A percentile compares a stretch with the other conserved stretches of the same genome.
phyloP scores from a whole-genome alignment of 2,797 vertebrate genomes.

The Hydrocynus forskahlii region DNA sequence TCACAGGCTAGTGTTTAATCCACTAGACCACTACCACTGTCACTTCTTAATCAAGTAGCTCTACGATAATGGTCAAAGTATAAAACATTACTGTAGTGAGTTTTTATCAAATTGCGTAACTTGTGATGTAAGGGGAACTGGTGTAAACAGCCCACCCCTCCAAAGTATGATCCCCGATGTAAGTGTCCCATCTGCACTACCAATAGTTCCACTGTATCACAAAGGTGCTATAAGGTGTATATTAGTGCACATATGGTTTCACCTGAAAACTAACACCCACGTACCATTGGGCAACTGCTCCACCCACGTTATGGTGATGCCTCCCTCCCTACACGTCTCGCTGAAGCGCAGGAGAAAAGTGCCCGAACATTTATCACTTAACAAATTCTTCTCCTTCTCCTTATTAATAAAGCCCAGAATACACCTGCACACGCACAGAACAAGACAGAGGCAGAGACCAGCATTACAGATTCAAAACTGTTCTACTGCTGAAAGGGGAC shows the following conservation, averaged over 20 bases:
- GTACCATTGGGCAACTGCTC: constrained; percentile 34
- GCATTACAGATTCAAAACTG: too few species aligned
- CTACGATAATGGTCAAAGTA: not conserved
- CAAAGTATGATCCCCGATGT: too few species aligned
- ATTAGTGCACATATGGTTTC: not conserved
- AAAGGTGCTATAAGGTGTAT: not conserved
- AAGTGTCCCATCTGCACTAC: too few species aligned
- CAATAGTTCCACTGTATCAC: too few species aligned
- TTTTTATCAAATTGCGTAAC: too few species aligned
- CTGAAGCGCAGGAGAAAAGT: constrained; percentile 96
- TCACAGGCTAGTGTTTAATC: too few species aligned
- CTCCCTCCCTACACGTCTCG: constrained; percentile 92
- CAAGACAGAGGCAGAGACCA: not conserved
- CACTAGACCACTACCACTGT: too few species aligned
- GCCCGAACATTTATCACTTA: constrained; percentile 85
- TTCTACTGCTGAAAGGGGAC: too few species aligned
- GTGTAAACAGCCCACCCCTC: too few species aligned
- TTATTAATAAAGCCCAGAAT: constrained; percentile 96
- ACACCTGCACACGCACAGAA: constrained; percentile 72
- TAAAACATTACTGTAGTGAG: not conserved
- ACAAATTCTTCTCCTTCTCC: constrained; percentile 83
- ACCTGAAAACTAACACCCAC: not conserved
- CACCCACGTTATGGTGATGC: constrained; percentile 94
- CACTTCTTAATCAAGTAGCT: not conserved
- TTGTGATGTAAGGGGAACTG: too few species aligned